Base-by-base conservation (phyloP, 2,113 vertebrate species). In the Nesospiza acunhae region DNA sequence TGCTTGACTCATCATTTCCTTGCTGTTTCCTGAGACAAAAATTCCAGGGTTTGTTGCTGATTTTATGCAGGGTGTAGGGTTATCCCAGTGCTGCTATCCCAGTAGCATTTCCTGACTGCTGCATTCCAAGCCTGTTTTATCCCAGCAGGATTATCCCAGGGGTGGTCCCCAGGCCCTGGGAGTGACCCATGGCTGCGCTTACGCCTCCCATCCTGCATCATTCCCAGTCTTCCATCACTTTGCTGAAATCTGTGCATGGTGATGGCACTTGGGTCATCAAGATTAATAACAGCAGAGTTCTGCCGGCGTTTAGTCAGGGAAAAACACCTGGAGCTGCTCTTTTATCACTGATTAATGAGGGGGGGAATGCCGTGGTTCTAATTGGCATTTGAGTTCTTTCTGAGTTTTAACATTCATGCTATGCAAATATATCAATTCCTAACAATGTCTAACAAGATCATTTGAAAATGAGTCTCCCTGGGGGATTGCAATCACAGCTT, bases 391-490 rank as follows among this genome's bases (percentile, higher is more conserved):
- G 96, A 96, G 96, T 64, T 69, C 95, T 89, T 92, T 96, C 90
- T 31, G 84, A 90, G 96, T 86, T 96, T 97, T 97, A 95, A 96
- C 95, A 97, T 97, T 97, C 93, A 94, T 89, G 96, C 93, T 84
- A 95, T 97, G 97, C 97, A 97, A 96, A 97, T 89, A 74, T 44
- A 77, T 94, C 95, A 47, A 70, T 93, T 93, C 93, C 96, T 95
- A 93, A 96, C 97, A 95, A 96, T 96, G 97, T 96, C 97, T 96
- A 95, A 96, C 96, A 95, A 95, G 96, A 96, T 96, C 96, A 96
- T 95, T 95, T 96, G 95, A 81, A 97, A 97, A 96, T 92, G 87
- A 95, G 93, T 44, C 59, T 97, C 96, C 87, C 96, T 4, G 1
- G 91, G 93, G 97, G 63, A 93, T 74, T 22, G 93, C 85, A 96